Evolutionary conservation across 2,888 invertebrate genomes (phyloP), one percentile per base, ranked within the genome.

Genomic region (Lepidocyrtinus sp.): DNA sequence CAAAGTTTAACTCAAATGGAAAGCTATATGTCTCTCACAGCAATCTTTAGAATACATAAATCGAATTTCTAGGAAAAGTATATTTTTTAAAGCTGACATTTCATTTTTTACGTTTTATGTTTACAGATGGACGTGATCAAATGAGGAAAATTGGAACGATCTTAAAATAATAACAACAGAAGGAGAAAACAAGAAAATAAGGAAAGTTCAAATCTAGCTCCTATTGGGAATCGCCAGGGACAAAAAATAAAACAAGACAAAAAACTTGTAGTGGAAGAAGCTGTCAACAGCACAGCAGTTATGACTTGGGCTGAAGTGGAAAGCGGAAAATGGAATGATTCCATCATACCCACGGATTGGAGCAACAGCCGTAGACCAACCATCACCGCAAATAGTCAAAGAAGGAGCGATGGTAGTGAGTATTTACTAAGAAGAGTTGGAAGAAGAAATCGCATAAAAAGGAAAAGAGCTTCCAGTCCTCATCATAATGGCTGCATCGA

Each of bases 61-160:
- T 7, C 36, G 36, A 36, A 36, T 36, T 36, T 12, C 36, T 36
- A 5, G n/a, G 12, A 36, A 36, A 36, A 36, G 36, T 7, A 5
- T 12, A 7, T 36, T 7, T 36, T 36, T 36, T 36, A 68, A 46
- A 73, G 73, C 78, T 78, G 78, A 73, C 73, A 78, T 78, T 78
- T 78, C 73, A 73, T 67, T 78, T 73, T 72, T 68, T 65, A 22
- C 65, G 36, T 77, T 70, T 78, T 78, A 73, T 68, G 36, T n/a
- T n/a, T n/a, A n/a, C n/a, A 63, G 68, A 78, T 78, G 78, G 73
- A 78, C 78, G 78, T 78, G 78, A 78, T 78, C 73, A 72, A 78
- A 78, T 68, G 68, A 59, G 68, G 50, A 59, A 72, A 73, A 78
- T 68, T 63, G 71, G 63, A 62, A 19, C 45, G 61, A 45, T 21